Evolutionary conservation across 2,888 invertebrate species (phyloP).

Genomic region (Microctonus hyperodae): DNA sequence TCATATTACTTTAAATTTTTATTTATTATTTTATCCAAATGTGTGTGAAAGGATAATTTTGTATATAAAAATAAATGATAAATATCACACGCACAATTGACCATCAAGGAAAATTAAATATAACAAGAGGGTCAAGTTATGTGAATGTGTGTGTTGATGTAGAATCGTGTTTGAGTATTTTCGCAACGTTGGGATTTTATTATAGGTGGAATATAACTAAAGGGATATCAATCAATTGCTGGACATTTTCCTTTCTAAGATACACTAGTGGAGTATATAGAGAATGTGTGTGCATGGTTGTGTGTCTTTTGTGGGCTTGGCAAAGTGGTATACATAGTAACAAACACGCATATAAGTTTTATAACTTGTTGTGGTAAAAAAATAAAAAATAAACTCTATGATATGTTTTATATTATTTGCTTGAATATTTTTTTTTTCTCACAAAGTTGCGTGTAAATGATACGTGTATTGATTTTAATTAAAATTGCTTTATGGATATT

Average conservation of each 20-base stretch:
- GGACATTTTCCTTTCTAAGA: constrained; percentile 44
- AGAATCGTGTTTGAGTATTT: constrained; percentile 24
- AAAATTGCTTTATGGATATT: no score
- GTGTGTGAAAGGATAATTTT: no score
- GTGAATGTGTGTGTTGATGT: not conserved
- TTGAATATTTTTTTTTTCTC: no score
- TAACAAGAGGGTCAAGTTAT: not conserved
- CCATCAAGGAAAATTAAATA: not conserved
- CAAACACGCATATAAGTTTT: not conserved
- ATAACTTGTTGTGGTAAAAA: no score
- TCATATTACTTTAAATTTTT: no score
- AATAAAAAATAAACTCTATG: constrained; percentile 9
- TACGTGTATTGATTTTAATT: no score
- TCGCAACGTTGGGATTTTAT: constrained; percentile 31
- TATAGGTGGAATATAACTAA: constrained; percentile 3
- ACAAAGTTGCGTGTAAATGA: no score
- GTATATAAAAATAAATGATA: no score
- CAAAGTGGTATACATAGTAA: not conserved
- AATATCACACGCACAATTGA: not conserved
- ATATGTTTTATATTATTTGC: no score
- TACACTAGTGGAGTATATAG: not conserved
- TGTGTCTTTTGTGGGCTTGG: not conserved
- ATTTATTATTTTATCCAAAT: no score
- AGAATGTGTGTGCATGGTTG: no score
- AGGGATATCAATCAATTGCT: constrained; percentile 46